Percentiles rank a stretch among this genome's conserved stretches.
phyloP scores from a whole-genome alignment of 2,888 invertebrate genomes.

The Lepeophtheirus nordmannii region DNA sequence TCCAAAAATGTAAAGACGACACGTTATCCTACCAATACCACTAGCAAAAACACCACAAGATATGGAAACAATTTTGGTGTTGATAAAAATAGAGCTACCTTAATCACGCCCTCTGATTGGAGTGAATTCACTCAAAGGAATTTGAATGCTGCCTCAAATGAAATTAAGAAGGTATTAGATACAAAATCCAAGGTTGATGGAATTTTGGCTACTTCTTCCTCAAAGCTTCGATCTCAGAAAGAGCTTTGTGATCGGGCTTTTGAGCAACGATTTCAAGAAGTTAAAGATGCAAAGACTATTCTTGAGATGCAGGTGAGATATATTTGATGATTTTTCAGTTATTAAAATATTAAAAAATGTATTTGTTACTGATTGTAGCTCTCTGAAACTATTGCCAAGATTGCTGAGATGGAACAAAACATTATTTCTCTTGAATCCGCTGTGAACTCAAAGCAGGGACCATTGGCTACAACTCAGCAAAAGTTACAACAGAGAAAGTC shows the following conservation, averaged over 20 bases:
- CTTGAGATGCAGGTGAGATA: conserved; percentile 15
- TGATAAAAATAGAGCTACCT: neutral
- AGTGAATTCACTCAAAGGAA: conserved; percentile 6
- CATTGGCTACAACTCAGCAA: conserved; percentile 19
- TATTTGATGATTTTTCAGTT: no score
- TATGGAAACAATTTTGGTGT: neutral
- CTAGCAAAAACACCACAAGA: neutral
- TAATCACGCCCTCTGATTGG: conserved; percentile 17
- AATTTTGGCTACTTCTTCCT: conserved; percentile 14
- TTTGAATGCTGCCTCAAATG: conserved; percentile 1
- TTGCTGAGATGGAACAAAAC: conserved; percentile 19
- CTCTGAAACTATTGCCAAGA: conserved; percentile 22
- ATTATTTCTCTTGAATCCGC: conserved; percentile 7
- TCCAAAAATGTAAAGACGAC: neutral
- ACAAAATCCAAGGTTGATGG: conserved; percentile 10
- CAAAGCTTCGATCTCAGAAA: conserved; percentile 19
- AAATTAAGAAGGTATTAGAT: conserved; percentile 2
- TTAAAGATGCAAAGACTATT: conserved; percentile 14
- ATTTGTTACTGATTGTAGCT: neutral
- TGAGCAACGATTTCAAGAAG: conserved; percentile 17
- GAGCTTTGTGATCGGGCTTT: conserved; percentile 19
- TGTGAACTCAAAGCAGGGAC: conserved; percentile 8
- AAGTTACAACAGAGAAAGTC: conserved; percentile 21
- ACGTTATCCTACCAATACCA: conserved; percentile 6
- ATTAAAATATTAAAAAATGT: no score